phyloP scores from a whole-genome alignment of 2,797 vertebrate genomes.

The Phyllotis vaccarum region DNA sequence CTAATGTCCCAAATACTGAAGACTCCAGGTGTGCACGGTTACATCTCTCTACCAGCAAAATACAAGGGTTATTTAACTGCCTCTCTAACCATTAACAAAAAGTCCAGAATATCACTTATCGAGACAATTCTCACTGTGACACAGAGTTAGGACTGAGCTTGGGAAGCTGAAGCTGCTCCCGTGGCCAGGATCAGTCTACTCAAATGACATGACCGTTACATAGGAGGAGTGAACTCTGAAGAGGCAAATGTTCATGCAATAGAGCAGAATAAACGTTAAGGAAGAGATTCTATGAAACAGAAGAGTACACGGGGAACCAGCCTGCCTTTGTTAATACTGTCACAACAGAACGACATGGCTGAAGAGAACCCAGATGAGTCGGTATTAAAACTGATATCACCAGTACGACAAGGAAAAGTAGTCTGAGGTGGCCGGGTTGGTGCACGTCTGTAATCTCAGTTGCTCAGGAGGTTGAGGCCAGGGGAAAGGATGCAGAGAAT shows the following conservation, averaged over 20 bases:
- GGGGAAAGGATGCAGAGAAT: not conserved
- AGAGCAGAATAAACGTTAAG: not conserved
- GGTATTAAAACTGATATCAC: slow-evolving; percentile 11
- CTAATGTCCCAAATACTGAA: not conserved
- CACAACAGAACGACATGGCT: not conserved
- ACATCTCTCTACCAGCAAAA: not conserved
- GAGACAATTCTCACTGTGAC: not conserved
- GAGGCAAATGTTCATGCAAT: not conserved
- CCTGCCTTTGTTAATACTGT: not conserved
- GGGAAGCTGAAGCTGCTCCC: not conserved
- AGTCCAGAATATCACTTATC: not conserved
- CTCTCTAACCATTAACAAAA: not conserved
- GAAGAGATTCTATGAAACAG: not conserved
- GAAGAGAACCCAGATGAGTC: not conserved
- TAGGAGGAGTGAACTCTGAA: not conserved
- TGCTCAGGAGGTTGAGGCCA: not conserved
- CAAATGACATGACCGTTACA: too few relatives aligned
- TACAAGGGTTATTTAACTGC: not conserved
- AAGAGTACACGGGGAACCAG: not conserved
- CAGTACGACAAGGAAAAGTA: not conserved
- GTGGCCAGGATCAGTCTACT: not conserved
- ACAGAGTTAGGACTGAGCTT: not conserved
- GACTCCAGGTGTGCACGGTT: not conserved
- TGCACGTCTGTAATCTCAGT: not conserved
- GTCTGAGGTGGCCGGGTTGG: not conserved